These are phyloP conservation scores for Peromyscus melanophrys DNA, from an alignment of 2,797 vertebrate species.

Conservation along the genomic window DNA sequence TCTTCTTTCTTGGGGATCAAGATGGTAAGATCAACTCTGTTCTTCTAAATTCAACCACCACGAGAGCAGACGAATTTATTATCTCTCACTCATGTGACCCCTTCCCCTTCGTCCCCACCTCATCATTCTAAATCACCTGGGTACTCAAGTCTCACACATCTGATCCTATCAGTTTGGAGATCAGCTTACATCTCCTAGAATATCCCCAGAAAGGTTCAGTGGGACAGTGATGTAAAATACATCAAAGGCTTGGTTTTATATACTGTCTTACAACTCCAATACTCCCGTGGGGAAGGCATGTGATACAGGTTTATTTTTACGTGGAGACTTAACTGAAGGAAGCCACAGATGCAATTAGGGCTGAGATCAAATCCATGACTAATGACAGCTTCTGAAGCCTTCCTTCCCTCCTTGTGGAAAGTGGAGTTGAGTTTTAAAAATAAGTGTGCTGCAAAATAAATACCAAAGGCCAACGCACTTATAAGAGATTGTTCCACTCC, in stretches of 20 bases:
- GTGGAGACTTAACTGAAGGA: conserved; percentile 27
- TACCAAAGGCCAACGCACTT: not conserved
- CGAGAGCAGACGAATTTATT: not conserved
- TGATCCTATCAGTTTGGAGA: conserved; percentile 4
- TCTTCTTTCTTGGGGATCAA: not conserved
- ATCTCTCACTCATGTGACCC: not conserved
- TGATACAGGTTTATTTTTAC: conserved; percentile 26
- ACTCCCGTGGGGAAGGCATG: not conserved
- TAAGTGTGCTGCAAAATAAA: conserved; percentile 39
- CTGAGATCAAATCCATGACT: conserved; percentile 3
- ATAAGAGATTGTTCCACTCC: conserved; percentile 35
- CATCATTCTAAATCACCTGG: not conserved
- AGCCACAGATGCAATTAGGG: not conserved
- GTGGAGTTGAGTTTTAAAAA: conserved; percentile 35
- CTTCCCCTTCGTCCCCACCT: not conserved
- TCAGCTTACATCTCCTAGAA: not conserved
- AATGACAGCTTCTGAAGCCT: not conserved
- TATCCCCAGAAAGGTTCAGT: not conserved
- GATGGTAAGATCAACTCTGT: not conserved
- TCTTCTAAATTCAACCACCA: not conserved
- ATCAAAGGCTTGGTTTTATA: conserved; percentile 27
- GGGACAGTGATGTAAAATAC: not conserved
- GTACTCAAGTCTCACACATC: not conserved
- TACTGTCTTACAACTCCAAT: conserved; percentile 31
- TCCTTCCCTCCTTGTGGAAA: not conserved